phyloP scores from a whole-genome alignment of 2,888 invertebrate species.

The Crematogaster levior region DNA sequence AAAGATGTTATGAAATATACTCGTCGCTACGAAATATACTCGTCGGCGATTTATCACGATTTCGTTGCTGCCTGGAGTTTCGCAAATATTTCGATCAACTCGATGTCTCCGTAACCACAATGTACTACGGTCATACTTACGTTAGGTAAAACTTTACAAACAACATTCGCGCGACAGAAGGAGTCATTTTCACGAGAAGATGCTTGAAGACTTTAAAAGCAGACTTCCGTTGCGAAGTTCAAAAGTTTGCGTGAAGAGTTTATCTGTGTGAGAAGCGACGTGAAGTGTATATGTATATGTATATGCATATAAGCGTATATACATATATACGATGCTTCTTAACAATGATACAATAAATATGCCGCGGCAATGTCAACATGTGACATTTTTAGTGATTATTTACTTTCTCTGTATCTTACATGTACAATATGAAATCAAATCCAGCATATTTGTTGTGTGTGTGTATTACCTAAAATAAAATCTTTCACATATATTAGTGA shows the following conservation, averaged over 20 bases:
- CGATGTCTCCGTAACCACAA: constrained; percentile 35
- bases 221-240: constrained; percentile 56
- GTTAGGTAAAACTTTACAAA: constrained; percentile 49
- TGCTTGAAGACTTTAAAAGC: constrained; percentile 61
- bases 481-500: neutral
- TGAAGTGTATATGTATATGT: constrained; percentile 43
- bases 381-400: neutral
- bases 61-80: constrained; percentile 15
- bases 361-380: neutral
- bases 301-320: constrained; percentile 4
- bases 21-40: constrained; percentile 10
- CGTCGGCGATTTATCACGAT: constrained; percentile 35
- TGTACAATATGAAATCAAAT: neutral
- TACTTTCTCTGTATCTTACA: too few species aligned
- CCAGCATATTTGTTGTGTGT: too few species aligned
- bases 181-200: constrained; percentile 51
- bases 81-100: constrained; percentile 52
- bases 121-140: constrained; percentile 23
- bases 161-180: constrained; percentile 31
- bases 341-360: constrained; percentile 59
- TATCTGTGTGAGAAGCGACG: constrained; percentile 55
- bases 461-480: neutral
- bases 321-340: constrained; percentile 37
- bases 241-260: constrained; percentile 57
- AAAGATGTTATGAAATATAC: constrained; percentile 2